Conservation (phyloP, 1,140 invertebrate genomes). For the Trissolcus basalis region DNA sequence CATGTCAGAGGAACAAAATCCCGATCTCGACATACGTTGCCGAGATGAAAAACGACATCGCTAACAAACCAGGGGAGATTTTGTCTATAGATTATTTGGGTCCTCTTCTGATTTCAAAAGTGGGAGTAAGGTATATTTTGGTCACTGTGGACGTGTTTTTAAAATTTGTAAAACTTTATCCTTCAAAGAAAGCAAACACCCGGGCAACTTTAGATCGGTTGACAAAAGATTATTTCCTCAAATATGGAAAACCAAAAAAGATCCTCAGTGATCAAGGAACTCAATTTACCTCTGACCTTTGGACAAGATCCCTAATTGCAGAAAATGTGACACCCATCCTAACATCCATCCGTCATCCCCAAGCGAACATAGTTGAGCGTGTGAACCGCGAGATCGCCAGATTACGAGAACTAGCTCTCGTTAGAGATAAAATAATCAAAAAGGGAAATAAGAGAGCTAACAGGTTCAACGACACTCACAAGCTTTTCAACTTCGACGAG, state of each 20-base stretch:
- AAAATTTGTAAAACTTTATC: conserved; percentile 67
- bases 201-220: not conserved
- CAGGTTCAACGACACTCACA: not conserved
- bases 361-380: conserved; percentile 17
- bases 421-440: not conserved
- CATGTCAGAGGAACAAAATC: conserved; percentile 44
- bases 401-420: not conserved
- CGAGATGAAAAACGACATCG: conserved; percentile 28
- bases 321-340: not conserved
- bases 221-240: not conserved
- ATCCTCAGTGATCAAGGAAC: conserved; percentile 53
- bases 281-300: conserved; percentile 11
- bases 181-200: conserved; percentile 53
- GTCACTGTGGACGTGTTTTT: conserved; percentile 69
- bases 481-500: not conserved
- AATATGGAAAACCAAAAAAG: conserved; percentile 31
- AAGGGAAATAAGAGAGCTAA: not conserved
- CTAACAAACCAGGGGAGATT: conserved; percentile 6
- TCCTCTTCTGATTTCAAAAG: conserved; percentile 63
- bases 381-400: not conserved
- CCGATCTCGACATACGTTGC: conserved; percentile 2
- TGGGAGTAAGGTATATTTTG: conserved; percentile 60
- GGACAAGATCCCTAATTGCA: not conserved
- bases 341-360: conserved; percentile 8
- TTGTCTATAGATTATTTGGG: conserved; percentile 63